These are phyloP conservation scores for Syritta pipiens DNA, from an alignment of 2,888 invertebrate species.

Conservation along the genomic window DNA sequence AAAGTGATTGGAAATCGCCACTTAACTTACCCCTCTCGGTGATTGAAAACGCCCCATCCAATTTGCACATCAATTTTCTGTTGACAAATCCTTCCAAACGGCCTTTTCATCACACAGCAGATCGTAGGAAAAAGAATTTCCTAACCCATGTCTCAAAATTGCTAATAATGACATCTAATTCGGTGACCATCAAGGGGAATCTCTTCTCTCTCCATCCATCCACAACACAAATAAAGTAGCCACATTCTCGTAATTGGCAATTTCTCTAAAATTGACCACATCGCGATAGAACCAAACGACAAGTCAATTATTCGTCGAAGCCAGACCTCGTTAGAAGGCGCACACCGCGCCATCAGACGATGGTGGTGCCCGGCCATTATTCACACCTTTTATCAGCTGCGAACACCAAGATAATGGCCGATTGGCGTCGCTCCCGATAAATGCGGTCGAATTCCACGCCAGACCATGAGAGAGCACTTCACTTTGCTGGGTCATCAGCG, in stretches of 20 bases:
- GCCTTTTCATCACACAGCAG: background rate
- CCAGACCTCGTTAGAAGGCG: conserved; percentile 29
- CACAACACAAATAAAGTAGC: conserved; percentile 51
- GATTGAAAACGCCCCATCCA: too few species aligned
- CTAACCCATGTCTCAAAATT: conserved; percentile 50
- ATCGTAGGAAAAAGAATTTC: background rate
- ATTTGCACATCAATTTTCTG: too few species aligned
- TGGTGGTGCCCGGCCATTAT: conserved; percentile 46
- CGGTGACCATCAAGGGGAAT: background rate
- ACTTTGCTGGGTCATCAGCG: conserved; percentile 31
- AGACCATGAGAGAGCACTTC: conserved; percentile 10
- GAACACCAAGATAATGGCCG: conserved; percentile 26
- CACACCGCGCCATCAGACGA: background rate
- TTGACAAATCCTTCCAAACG: background rate
- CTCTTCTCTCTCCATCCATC: background rate
- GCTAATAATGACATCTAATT: conserved; percentile 53
- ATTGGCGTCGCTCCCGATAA: conserved; percentile 40
- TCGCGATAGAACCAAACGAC: conserved; percentile 46
- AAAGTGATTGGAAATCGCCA: too few species aligned
- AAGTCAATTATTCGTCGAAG: conserved; percentile 57
- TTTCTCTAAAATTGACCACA: conserved; percentile 60
- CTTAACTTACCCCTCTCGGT: too few species aligned
- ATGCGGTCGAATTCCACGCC: conserved; percentile 21
- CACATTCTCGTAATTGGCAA: conserved; percentile 49
- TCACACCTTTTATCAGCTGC: conserved; percentile 64